Evolutionary conservation across 2,888 invertebrate species (phyloP).

Genomic region (Dioctria linearis): DNA sequence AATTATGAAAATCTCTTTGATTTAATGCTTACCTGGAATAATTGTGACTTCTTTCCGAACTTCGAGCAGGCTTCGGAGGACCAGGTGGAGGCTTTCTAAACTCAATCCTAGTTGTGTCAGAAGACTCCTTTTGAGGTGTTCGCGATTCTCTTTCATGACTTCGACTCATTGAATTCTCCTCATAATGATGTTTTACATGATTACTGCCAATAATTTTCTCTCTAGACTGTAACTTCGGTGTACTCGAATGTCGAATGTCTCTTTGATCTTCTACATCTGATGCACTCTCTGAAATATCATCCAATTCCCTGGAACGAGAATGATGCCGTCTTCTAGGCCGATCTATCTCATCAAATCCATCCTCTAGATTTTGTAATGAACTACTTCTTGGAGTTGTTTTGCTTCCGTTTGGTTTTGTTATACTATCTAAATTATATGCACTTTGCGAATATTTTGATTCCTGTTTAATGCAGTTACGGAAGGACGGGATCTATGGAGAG

Average conservation of each 20-base stretch:
- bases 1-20: neutral
- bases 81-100: constrained; percentile 62
- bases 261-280: constrained; percentile 68
- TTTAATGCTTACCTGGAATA: constrained; percentile 62
- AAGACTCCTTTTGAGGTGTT: constrained; percentile 56
- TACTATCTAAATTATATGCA: constrained; percentile 68
- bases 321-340: constrained; percentile 66
- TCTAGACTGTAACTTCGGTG: constrained; percentile 51
- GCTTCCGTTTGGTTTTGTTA: constrained; percentile 58
- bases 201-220: constrained; percentile 31
- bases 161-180: constrained; percentile 47
- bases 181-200: constrained; percentile 45
- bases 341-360: constrained; percentile 67
- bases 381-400: constrained; percentile 65
- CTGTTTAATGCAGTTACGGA: constrained; percentile 62
- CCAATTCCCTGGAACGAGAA: constrained; percentile 71
- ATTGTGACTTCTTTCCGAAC: constrained; percentile 64
- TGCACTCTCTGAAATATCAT: constrained; percentile 71
- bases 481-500: constrained; percentile 51
- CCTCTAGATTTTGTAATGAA: constrained; percentile 69
- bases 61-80: constrained; percentile 71
- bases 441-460: constrained; percentile 69
- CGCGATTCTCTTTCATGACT: constrained; percentile 56
- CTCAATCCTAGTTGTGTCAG: constrained; percentile 56
- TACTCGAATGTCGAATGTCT: constrained; percentile 60